phyloP scores from a whole-genome alignment of 2,113 vertebrate genomes.

The Danionella cerebrum region DNA sequence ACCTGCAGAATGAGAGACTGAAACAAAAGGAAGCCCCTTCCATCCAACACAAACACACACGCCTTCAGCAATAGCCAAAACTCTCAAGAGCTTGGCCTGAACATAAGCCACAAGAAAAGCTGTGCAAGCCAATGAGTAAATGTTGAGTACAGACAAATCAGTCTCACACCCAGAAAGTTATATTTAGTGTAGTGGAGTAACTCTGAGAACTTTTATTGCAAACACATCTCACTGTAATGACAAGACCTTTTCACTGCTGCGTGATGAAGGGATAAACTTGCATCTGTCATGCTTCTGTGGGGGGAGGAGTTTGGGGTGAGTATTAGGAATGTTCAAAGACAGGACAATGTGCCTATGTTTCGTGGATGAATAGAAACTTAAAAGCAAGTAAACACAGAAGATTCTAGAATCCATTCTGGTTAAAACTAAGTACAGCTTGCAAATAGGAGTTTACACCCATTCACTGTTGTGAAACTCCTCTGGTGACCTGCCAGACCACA shows the following conservation, averaged over 20 bases:
- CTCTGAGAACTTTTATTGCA: background rate
- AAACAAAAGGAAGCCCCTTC: too few species aligned
- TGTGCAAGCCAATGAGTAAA: conserved; percentile 29
- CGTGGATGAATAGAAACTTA: background rate
- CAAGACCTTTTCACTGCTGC: conserved; percentile 20
- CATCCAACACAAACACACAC: background rate
- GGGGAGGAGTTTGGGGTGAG: background rate
- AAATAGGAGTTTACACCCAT: too few species aligned
- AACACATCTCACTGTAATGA: background rate
- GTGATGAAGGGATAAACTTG: conserved; percentile 18
- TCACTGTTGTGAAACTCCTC: conserved; percentile 20
- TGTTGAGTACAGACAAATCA: conserved; percentile 31
- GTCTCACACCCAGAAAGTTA: conserved; percentile 32
- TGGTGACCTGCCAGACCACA: background rate
- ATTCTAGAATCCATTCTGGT: background rate
- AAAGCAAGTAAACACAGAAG: background rate
- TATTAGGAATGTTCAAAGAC: background rate
- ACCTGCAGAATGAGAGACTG: conserved; percentile 51
- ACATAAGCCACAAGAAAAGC: background rate
- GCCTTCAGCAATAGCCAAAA: background rate
- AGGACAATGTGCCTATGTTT: background rate
- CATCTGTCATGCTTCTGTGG: conserved; percentile 10
- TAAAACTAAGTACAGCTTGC: background rate
- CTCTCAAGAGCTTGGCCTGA: background rate
- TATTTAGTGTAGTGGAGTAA: conserved; percentile 34